phyloP scores from a whole-genome alignment of 2,888 invertebrate species.

The Proisotoma minuta region DNA sequence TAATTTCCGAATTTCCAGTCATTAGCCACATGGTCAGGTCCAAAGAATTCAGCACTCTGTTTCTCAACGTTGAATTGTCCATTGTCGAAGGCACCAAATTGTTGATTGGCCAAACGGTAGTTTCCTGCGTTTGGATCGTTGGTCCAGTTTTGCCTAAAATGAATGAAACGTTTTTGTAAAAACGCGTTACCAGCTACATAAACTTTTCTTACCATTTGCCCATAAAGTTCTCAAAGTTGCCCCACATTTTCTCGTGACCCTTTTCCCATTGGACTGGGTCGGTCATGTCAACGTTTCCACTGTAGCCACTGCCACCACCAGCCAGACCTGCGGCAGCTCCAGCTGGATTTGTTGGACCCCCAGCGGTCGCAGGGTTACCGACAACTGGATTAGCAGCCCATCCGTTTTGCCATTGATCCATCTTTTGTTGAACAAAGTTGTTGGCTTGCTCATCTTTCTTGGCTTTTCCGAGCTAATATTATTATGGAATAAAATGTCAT shows the following conservation, averaged over 20 bases:
- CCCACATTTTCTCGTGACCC: background rate
- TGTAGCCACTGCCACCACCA: background rate
- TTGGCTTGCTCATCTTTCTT: slow-evolving; percentile 4
- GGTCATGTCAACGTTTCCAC: background rate
- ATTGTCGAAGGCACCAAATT: slow-evolving; percentile 4
- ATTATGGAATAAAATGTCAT: background rate
- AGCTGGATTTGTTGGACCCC: background rate
- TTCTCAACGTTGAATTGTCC: slow-evolving; percentile 3
- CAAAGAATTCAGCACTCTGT: background rate
- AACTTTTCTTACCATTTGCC: too few species aligned
- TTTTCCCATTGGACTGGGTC: background rate
- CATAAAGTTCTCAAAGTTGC: background rate
- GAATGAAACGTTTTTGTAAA: too few species aligned
- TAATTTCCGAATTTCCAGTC: background rate
- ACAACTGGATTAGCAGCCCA: background rate
- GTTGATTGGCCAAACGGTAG: background rate
- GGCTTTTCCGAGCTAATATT: background rate
- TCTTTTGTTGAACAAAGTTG: background rate
- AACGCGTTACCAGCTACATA: too few species aligned
- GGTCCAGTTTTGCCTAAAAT: slow-evolving; percentile 1
- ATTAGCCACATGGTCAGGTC: background rate
- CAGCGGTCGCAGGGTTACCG: background rate
- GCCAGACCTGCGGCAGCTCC: background rate
- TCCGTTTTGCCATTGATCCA: background rate
- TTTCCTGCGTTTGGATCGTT: slow-evolving; percentile 1